Conservation (phyloP, 1,140 invertebrate genomes). For the Arion vulgaris region DNA sequence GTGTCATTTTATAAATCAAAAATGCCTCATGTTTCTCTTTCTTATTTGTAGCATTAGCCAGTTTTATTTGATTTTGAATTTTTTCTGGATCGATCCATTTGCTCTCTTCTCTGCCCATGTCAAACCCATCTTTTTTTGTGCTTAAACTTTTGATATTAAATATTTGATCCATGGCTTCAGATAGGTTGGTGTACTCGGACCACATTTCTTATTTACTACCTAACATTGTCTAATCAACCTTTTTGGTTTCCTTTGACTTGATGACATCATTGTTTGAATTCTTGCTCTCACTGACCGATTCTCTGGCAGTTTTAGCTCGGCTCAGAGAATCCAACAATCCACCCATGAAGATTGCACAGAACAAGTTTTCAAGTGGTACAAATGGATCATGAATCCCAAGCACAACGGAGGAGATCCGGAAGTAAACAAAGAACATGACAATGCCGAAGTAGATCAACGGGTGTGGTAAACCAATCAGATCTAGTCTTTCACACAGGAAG, state of each 20-base stretch:
- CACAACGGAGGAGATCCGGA: slow-evolving; percentile 96
- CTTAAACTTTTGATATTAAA: no score
- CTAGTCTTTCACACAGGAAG: slow-evolving; percentile 96
- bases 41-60: no score
- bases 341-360: slow-evolving; percentile 96
- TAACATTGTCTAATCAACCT: slow-evolving; percentile 61
- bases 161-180: no score
- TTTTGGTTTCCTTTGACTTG: slow-evolving; percentile 69
- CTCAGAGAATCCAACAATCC: slow-evolving; percentile 96
- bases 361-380: slow-evolving; percentile 97
- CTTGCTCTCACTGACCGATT: slow-evolving; percentile 56
- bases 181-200: neutral
- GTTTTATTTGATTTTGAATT: no score
- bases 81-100: no score
- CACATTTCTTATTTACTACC: neutral
- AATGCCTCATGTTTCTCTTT: no score
- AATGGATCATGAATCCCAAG: slow-evolving; percentile 99
- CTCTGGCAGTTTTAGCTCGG: slow-evolving; percentile 59
- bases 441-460: slow-evolving; percentile 97
- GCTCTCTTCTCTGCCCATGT: no score
- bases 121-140: no score
- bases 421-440: slow-evolving; percentile 99
- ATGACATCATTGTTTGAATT: slow-evolving; percentile 56
- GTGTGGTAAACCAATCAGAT: slow-evolving; percentile 95
- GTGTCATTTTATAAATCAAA: no score